Evolutionary conservation across 2,113 vertebrate species (phyloP), one percentile per base, ranked within the genome.

Genomic region (Podocnemis expansa): DNA sequence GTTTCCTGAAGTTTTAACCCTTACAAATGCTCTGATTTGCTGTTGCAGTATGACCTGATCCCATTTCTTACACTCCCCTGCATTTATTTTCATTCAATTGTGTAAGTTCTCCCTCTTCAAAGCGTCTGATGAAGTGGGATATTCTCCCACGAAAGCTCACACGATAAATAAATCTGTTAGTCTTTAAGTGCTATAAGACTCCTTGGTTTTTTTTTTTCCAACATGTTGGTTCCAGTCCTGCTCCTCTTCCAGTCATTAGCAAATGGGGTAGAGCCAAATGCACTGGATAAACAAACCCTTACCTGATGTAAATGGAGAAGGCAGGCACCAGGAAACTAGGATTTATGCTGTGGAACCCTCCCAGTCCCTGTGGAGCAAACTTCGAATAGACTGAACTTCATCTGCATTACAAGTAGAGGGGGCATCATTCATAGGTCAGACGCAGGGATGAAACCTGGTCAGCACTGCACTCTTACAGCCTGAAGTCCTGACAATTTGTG

Each of bases 281-380:
- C 60, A 75, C 0, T 0, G 41, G 24, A 4, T 55, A 70, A 38
- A 45, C 84, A n/a, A n/a, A n/a, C n/a, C 58, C 38, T 3, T 1
- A 2, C 41, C 13, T 54, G 78, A 43, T 63, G 51, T 22, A 41
- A 1, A 0, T 63, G 13, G 21, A 24, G 19, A 73, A 73, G n/a
- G 38, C n/a, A 73, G 70, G 41, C 24, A 22, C n/a, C 8, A 41
- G 38, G 38, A 73, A 5, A 41, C 70, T 73, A 73, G 10, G 22
- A 5, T 73, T 73, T 19, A 11, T 41, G n/a, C 3, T 43, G 22
- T 73, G 10, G 10, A 43, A 63, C 60, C 31, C 31, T 38, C 21
- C 41, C 38, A 41, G 56, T 58, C 22, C 8, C 27, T 10, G 56
- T 24, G 56, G 56, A 58, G 56, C 24, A 58, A 58, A 58, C 27